Evolutionary conservation across 2,888 invertebrate genomes (phyloP).

Genomic region (Myopa testacea): DNA sequence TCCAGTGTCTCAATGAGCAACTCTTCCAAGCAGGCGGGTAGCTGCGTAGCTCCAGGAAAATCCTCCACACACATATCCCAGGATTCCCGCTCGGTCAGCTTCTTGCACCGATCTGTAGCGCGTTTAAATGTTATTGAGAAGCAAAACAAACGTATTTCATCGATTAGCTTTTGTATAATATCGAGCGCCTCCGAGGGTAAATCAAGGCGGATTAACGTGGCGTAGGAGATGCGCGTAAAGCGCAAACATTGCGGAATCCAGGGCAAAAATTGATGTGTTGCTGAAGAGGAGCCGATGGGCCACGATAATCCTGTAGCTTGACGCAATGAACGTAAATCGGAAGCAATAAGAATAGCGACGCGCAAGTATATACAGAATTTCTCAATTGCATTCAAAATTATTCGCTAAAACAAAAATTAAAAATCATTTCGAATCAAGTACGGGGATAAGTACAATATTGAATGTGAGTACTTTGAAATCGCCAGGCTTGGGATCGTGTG

Average conservation of each 20-base stretch:
- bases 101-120: constrained; percentile 81
- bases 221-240: constrained; percentile 83
- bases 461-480: constrained; percentile 76
- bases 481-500: constrained; percentile 79
- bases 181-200: constrained; percentile 89
- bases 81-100: constrained; percentile 79
- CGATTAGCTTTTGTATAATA: constrained; percentile 84
- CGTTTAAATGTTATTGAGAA: constrained; percentile 87
- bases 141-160: constrained; percentile 88
- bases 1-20: constrained; percentile 80
- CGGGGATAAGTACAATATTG: neutral
- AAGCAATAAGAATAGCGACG: constrained; percentile 77
- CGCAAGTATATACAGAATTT: constrained; percentile 80
- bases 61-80: constrained; percentile 90
- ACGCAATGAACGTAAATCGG: constrained; percentile 69
- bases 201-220: constrained; percentile 84
- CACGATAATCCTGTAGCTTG: constrained; percentile 62
- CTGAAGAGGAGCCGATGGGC: constrained; percentile 70
- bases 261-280: constrained; percentile 72
- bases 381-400: constrained; percentile 82
- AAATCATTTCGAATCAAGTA: neutral
- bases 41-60: constrained; percentile 84
- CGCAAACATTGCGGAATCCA: constrained; percentile 87
- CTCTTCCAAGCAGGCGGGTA: constrained; percentile 80
- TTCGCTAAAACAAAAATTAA: constrained; percentile 71